Conservation (phyloP, 2,888 invertebrate genomes). For the Eretmocerus hayati region DNA sequence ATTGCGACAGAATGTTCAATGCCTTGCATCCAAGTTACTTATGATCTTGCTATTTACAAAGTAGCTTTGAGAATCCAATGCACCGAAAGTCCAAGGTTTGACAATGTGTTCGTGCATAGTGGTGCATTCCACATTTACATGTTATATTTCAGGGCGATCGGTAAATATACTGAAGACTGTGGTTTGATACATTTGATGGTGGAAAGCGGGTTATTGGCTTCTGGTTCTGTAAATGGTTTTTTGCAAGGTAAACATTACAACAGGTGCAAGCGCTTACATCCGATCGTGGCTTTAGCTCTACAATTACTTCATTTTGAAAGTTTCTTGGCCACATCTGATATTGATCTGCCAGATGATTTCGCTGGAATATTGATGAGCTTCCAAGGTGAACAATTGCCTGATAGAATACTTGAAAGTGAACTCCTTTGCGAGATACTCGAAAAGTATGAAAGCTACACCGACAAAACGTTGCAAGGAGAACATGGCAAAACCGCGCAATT, state of each 20-base stretch:
- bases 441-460: constrained; percentile 23
- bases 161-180: constrained; percentile 28
- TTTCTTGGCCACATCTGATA: constrained; percentile 20
- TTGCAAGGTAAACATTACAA: constrained; percentile 26
- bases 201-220: constrained; percentile 19
- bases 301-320: constrained; percentile 27
- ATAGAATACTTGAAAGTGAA: constrained; percentile 18
- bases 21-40: constrained; percentile 27
- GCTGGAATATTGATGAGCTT: not conserved
- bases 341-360: constrained; percentile 10
- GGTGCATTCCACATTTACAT: constrained; percentile 35
- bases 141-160: constrained; percentile 31
- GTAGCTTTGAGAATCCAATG: constrained; percentile 29
- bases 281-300: constrained; percentile 11
- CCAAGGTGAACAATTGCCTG: not conserved
- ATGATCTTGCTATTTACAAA: constrained; percentile 31
- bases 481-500: constrained; percentile 34
- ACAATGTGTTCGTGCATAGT: constrained; percentile 38
- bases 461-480: constrained; percentile 24
- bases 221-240: constrained; percentile 22
- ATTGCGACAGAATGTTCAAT: constrained; percentile 27
- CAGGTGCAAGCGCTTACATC: constrained; percentile 18
- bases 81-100: constrained; percentile 29
- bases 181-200: constrained; percentile 21
- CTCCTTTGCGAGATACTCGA: constrained; percentile 12